phyloP scores from a whole-genome alignment of 2,113 vertebrate genomes.

The Pluvianellus socialis region DNA sequence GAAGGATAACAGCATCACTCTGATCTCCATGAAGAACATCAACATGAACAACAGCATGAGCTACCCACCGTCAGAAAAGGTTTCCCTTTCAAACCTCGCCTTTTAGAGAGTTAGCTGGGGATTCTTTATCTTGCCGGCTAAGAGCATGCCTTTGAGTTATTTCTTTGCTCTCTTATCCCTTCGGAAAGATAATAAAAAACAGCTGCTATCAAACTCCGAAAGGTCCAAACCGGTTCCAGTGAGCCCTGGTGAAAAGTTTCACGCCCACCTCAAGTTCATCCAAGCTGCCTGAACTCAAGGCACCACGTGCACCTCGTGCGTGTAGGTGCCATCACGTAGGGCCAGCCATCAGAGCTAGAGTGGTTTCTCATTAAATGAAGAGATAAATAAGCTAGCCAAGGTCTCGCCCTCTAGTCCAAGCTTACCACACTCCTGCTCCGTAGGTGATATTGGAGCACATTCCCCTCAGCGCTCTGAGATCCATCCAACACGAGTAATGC shows the following conservation, averaged over 20 bases:
- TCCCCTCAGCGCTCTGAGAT: background rate
- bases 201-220: background rate
- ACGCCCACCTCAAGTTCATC: background rate
- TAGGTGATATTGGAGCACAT: background rate
- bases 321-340: background rate
- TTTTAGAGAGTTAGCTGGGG: background rate
- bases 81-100: background rate
- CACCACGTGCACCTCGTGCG: fast-evolving
- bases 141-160: background rate
- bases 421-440: background rate
- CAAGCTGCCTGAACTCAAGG: background rate
- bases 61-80: conserved; percentile 60
- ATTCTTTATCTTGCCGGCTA: background rate
- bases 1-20: conserved; percentile 81
- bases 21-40: conserved; percentile 85
- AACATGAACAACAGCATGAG: conserved; percentile 79
- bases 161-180: background rate
- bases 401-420: background rate
- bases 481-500: background rate
- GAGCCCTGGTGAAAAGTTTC: background rate
- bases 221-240: background rate
- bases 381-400: background rate
- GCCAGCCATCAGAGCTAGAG: background rate
- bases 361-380: background rate
- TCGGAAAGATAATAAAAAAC: background rate